Conservation (phyloP, 1,140 invertebrate species). For the Drosophila azteca region DNA sequence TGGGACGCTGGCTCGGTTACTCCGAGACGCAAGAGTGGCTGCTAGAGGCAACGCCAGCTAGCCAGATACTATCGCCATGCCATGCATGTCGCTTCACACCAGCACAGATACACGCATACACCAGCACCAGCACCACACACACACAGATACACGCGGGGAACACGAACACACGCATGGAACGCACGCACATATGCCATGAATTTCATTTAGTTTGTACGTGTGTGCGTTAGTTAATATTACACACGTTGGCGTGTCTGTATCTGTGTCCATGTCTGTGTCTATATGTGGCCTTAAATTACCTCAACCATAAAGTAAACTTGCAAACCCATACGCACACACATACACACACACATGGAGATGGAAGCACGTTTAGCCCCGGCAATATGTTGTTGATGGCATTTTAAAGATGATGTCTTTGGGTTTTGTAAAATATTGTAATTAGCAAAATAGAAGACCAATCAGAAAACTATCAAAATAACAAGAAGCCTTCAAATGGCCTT, state of each 20-base stretch:
- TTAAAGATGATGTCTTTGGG: slow-evolving; percentile 51
- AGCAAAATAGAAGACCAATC: slow-evolving; percentile 36
- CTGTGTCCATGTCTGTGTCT: slow-evolving; percentile 25
- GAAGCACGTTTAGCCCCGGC: slow-evolving; percentile 11
- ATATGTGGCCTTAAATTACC: slow-evolving; percentile 71
- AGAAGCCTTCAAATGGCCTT: no score
- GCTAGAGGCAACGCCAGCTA: slow-evolving; percentile 50
- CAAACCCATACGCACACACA: slow-evolving; percentile 12
- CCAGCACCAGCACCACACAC: slow-evolving; percentile 16
- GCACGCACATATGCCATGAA: slow-evolving; percentile 82
- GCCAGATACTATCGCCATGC: slow-evolving; percentile 73
- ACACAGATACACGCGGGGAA: slow-evolving; percentile 20
- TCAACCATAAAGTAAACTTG: slow-evolving; percentile 73
- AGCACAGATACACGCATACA: slow-evolving; percentile 25
- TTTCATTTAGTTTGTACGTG: slow-evolving; percentile 78
- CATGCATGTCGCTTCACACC: slow-evolving; percentile 70
- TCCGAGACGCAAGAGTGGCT: slow-evolving; percentile 46
- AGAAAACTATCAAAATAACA: slow-evolving; percentile 27
- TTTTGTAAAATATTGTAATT: slow-evolving; percentile 62
- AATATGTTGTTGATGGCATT: slow-evolving; percentile 68
- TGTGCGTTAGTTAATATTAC: slow-evolving; percentile 80
- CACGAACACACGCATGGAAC: slow-evolving; percentile 45
- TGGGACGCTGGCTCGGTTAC: slow-evolving; percentile 53
- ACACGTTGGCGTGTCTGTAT: slow-evolving; percentile 52
- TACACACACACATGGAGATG: slow-evolving; percentile 3